Evolutionary conservation across 2,888 invertebrate species (phyloP), one percentile per base, ranked within the genome.

Genomic region (Siphlonurus alternatus): DNA sequence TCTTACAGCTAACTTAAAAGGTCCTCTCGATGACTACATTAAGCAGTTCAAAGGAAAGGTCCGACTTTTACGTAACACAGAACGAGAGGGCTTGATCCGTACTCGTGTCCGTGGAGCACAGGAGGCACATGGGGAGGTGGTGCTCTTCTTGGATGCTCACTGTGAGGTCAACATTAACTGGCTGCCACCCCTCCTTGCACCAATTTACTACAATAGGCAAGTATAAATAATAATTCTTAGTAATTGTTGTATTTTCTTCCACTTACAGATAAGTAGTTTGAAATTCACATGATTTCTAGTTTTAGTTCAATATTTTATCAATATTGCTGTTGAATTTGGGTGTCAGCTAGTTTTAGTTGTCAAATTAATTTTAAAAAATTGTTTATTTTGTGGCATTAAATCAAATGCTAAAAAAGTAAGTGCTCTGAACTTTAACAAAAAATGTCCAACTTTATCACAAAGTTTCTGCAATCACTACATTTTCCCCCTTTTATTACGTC

Each of bases 151-250:
- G 2, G 98, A 99, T 77, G 98, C 98, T 25, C 99, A 99, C 75
- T 99, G 98, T 76, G 98, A 98, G 76, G 93, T 94, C 1, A 96
- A 97, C 74, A 79, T 84, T 0, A 98, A 99, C 77, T 99, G 99
- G 99, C 77, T 99, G 38, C 94, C 95, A 0, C 98, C 98, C 0
- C 80, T 99, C 10, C 78, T 99, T 51, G 92, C 96, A 0, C 95
- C 98, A 2, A 99, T 99, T 70, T 89, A 91, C 73, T 79, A 86
- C 62, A 91, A 97, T 72, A 79, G 81, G 78, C 78, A 71, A 60
- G 54, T 20, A 59, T 59, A 53, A 2, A 61, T 23, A 24, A 61
- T 25, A 61, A 61, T 15, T 61, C 23, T 23, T 23, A 10, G 15
- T 24, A 10, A 61, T 22, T 25, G 7, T 15, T 61, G 5, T 61